Base-by-base conservation (phyloP, 2,888 invertebrate species). In the Phengaris arion region DNA sequence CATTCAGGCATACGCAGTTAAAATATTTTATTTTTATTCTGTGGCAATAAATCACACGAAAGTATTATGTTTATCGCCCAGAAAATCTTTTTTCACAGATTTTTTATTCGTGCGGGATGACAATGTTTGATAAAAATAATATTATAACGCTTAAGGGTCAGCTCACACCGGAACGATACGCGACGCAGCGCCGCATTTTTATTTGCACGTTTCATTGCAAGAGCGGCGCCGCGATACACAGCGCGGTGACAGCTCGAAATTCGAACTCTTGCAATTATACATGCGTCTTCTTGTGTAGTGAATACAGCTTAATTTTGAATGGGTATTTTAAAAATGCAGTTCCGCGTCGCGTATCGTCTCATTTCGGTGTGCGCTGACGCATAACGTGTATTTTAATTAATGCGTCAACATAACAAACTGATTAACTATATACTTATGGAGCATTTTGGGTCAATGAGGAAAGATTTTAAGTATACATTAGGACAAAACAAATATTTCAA, bases 401-500 rank as follows among this genome's bases (percentile, higher is more conserved):
- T 57, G 13, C 6, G n/a, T 46, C 2, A 10, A 68, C 6, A 57
- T 45, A 4, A 13, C 8, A 45, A 2, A 68, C n/a, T 68, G 7
- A 45, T 46, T 13, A 45, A 68, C 13, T 68, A 46, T 45, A 4
- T 46, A 68, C n/a, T 45, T 46, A 68, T 7, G 0, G 1, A 7
- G 45, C 46, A 13, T 68, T 22, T 13, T 8, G 12, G 68, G 7
- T n/a, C 45, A 13, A 46, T 13, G 46, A 68, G 13, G 46, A 46
- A 46, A 46, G 13, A 45, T 13, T n/a, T 68, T 68, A n/a, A 13
- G 46, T 68, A 51, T 15, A 70, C 48, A 52, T 51, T 9, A 10
- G 51, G 22, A 51, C 52, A 10, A 70, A 70, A 52, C 52, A 70
- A 69, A 69, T 12, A 69, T 46, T 68, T 12, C 52, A 6, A 70